Evolutionary conservation across 2,888 invertebrate species (phyloP).

Genomic region (Acanthacorydalis orientalis): DNA sequence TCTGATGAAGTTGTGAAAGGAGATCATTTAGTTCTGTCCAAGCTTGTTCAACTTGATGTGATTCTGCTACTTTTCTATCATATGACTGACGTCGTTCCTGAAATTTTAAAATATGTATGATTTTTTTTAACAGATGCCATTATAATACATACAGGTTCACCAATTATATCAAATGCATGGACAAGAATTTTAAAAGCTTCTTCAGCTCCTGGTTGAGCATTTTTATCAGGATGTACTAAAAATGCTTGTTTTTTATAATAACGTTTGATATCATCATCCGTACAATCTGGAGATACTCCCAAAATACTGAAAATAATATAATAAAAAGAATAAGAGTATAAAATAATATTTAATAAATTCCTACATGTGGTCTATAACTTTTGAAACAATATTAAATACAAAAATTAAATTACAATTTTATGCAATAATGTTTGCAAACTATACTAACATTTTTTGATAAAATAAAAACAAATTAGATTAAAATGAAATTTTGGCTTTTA

Average conservation of each 20-base stretch:
- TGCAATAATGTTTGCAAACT: too few relatives aligned
- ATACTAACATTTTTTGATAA: too few relatives aligned
- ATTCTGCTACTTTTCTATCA: slow-evolving; percentile 55
- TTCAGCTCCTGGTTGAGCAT: slow-evolving; percentile 86
- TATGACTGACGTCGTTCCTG: slow-evolving; percentile 60
- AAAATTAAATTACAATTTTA: slow-evolving; percentile 5
- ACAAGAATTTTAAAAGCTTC: slow-evolving; percentile 93
- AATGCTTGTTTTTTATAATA: slow-evolving; percentile 90
- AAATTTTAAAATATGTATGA: slow-evolving; percentile 8
- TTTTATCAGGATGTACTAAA: slow-evolving; percentile 91
- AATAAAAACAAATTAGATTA: too few relatives aligned
- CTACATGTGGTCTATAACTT: not conserved
- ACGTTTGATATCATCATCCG: slow-evolving; percentile 85
- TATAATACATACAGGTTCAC: slow-evolving; percentile 53
- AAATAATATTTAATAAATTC: not conserved
- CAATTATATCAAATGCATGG: slow-evolving; percentile 88
- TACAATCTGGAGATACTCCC: slow-evolving; percentile 72
- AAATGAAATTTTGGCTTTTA: too few relatives aligned
- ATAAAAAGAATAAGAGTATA: slow-evolving; percentile 1
- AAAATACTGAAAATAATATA: slow-evolving; percentile 43
- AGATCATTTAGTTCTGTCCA: slow-evolving; percentile 80
- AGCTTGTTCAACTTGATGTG: slow-evolving; percentile 68
- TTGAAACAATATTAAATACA: slow-evolving; percentile 1
- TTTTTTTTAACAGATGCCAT: not conserved
- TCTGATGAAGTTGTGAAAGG: slow-evolving; percentile 75